Evolutionary conservation across 2,797 vertebrate genomes (phyloP).

Genomic region (Oreonectes daqikongensis): DNA sequence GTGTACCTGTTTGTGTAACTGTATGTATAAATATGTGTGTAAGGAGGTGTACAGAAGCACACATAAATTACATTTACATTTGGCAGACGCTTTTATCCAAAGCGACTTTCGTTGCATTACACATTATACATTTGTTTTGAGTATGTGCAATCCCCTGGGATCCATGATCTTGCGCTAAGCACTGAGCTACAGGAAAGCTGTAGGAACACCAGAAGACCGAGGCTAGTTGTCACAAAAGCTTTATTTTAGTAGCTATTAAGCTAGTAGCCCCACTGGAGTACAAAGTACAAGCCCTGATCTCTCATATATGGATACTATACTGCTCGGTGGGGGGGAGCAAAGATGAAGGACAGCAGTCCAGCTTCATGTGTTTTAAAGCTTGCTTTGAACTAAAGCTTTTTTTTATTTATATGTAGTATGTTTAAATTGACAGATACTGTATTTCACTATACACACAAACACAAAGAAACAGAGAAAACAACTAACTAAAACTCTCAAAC

Average conservation of each 20-base stretch:
- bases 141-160: too few species aligned
- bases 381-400: constrained; percentile 17
- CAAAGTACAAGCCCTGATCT: background rate
- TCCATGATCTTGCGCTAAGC: too few species aligned
- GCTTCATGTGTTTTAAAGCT: constrained; percentile 39
- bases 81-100: too few species aligned
- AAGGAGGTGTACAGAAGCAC: too few species aligned
- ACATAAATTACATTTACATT: too few species aligned
- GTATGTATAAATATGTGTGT: background rate
- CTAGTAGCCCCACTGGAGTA: too few species aligned
- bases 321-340: background rate
- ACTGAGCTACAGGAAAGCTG: too few species aligned
- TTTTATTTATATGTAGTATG: too few species aligned
- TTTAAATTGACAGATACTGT: constrained; percentile 35
- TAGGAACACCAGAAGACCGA: too few species aligned
- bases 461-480: constrained; percentile 34
- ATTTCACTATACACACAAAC: constrained; percentile 12
- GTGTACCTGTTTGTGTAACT: background rate
- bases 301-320: background rate
- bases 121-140: too few species aligned
- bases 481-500: constrained; percentile 31
- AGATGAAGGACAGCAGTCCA: constrained; percentile 12
- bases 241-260: too few species aligned
- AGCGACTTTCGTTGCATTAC: too few species aligned
- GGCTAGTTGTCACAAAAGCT: background rate